Base-by-base conservation (phyloP, 2,113 vertebrate species). In the Hypocryptadius cinnamomeus region DNA sequence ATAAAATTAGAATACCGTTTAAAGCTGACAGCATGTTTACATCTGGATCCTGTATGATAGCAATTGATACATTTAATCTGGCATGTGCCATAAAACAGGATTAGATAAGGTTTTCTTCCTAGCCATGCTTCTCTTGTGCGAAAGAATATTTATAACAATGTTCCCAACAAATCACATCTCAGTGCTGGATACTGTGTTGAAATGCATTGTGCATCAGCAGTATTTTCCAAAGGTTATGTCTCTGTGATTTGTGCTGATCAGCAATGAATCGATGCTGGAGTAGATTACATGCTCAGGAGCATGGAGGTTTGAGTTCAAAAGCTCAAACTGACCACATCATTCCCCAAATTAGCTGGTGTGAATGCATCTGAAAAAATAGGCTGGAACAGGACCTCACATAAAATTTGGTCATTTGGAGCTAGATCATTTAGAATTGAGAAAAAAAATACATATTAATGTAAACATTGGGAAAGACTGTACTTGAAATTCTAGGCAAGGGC, bases 51-150 rank as follows among this genome's bases (percentile, higher is more conserved):
- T 85, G 56, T 72, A 44, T 59, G 91, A 94, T 53, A 96, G 79
- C 68, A 72, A 86, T 42, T 78, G 71, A 89, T 95, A 91, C 42
- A 79, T 83, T 92, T 87, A 91, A 83, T 79, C 69, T 64, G 59
- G 70, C 47, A 73, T 82, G 63, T 81, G 78, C 50, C 89, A 90
- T 88, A 79, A 80, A 86, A 86, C 68, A 93, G 63, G 90, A 87
- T 96, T 93, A 85, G 89, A 87, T 76, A 94, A 87, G 48, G 85
- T 85, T 92, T 91, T 94, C 74, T 83, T 56, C 79, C 92, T 82
- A 91, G 70, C 57, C 35, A 42, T 82, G 59, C 53, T 63, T 80
- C 79, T 92, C 47, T 85, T 35, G 24, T 68, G 56, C 56, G 81
- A 84, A 84, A 63, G 13, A 83, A 24, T 86, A 51, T 86, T 94